Evolutionary conservation across 2,888 invertebrate genomes (phyloP).

Genomic region (Pimpla rufipes): DNA sequence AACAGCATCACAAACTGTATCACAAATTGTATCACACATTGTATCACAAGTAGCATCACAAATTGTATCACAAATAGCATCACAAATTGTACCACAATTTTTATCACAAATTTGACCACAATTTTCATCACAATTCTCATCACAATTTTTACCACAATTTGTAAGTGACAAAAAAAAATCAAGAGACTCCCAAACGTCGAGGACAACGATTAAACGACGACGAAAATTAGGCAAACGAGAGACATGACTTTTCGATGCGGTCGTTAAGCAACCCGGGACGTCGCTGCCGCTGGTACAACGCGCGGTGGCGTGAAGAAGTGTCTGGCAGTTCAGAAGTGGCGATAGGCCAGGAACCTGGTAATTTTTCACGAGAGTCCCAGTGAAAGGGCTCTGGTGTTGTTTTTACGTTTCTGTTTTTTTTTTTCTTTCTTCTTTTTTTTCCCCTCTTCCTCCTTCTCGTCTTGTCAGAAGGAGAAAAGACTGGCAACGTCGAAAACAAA

Average conservation of each 20-base stretch:
- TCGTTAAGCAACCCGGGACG: conserved; percentile 17
- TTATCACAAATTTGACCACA: too few species aligned
- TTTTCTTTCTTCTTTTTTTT: not conserved
- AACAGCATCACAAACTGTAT: too few species aligned
- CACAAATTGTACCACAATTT: too few species aligned
- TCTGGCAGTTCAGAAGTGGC: conserved; percentile 30
- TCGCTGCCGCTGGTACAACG: not conserved
- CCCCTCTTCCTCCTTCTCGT: not conserved
- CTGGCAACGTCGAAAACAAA: conserved; percentile 26
- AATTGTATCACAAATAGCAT: too few species aligned
- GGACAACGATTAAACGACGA: conserved; percentile 2
- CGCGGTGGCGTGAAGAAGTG: conserved; percentile 23
- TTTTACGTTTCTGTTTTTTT: not conserved
- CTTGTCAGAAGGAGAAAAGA: conserved; percentile 31
- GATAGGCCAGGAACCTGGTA: conserved; percentile 45
- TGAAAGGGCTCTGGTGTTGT: conserved; percentile 37
- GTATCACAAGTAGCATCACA: too few species aligned
- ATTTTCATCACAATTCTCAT: too few species aligned
- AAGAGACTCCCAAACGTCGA: not conserved
- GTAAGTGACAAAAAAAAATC: too few species aligned
- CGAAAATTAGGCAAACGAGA: conserved; percentile 29
- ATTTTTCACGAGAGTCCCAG: conserved; percentile 54
- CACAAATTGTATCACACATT: too few species aligned
- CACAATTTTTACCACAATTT: too few species aligned
- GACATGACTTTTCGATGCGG: conserved; percentile 24